Base-by-base conservation (phyloP, 2,797 vertebrate genomes). In the Miichthys miiuy region DNA sequence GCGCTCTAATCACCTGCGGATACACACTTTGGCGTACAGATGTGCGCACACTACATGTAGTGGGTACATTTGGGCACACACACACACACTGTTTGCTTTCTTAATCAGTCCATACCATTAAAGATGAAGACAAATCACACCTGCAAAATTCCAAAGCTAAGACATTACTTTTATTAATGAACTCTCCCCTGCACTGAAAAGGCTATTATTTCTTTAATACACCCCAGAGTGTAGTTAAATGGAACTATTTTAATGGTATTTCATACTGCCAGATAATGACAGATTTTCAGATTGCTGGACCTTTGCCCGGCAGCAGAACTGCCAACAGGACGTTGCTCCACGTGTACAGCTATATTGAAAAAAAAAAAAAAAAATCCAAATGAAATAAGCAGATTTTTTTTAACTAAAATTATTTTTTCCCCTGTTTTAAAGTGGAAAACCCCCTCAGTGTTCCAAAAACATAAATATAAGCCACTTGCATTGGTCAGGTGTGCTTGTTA, bases 41-140 rank as follows among this genome's bases (percentile, higher is more conserved):
- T 62, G 72, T 65, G 61, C 42, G 38, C 61, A 56, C 47, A 27
- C 52, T 55, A 54, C 30, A 47, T 44, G 41, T 23, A 60, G 34
- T 38, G 42, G 12, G 51, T 64, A 25, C 47, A 57, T 50, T 41
- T 48, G 48, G 20, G 27, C 48, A 13, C 77, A 42, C 67, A 68
- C 56, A 66, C 72, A 72, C 79, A 82, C 70, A 38, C 68, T 91
- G 85, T 93, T 92, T 92, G 91, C 89, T 92, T 93, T 91, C 81
- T 85, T 92, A 94, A 91, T 91, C 92, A 92, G 92, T 79, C 81
- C 63, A 0, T 65, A 71, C 85, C 89, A 88, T 89, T 89, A 92
- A 91, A 84, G 88, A 92, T 90, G 86, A 92, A 92, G 93, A 94
- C 90, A 92, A 93, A 93, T 94, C 87, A 85, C 90, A 92, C 88